These are phyloP conservation scores for Phasia obesa DNA, from an alignment of 2,888 invertebrate genomes.

Conservation along the genomic window DNA sequence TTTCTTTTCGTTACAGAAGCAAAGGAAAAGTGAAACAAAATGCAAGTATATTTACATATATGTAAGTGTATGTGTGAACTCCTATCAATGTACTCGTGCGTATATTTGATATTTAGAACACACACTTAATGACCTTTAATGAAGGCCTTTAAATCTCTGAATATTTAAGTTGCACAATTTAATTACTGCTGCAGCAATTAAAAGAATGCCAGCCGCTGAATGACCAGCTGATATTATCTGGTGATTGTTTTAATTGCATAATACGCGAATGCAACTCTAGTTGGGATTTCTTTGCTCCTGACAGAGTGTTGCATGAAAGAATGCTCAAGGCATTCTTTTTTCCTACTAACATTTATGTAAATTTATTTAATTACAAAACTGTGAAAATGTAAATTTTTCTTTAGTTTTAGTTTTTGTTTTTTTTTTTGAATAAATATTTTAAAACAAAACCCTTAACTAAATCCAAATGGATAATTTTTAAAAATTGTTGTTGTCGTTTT, in stretches of 20 bases:
- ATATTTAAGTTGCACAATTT: constrained; percentile 16
- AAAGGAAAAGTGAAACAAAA: background rate
- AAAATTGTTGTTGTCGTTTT: constrained; percentile 31
- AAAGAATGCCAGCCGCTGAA: constrained; percentile 34
- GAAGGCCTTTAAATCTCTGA: constrained; percentile 62
- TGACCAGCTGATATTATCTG: constrained; percentile 44
- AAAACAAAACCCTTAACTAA: constrained; percentile 17
- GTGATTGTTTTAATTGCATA: constrained; percentile 66
- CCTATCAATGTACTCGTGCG: too few relatives aligned
- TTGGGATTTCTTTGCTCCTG: background rate
- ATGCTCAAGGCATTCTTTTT: constrained; percentile 73
- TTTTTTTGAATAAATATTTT: constrained; percentile 36
- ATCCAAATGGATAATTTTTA: constrained; percentile 39
- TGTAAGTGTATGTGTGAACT: too few relatives aligned
- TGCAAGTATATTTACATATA: too few relatives aligned
- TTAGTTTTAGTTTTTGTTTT: constrained; percentile 1
- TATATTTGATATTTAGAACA: constrained; percentile 49
- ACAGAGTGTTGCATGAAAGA: constrained; percentile 74
- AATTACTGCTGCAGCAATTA: constrained; percentile 59
- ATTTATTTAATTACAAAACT: constrained; percentile 81
- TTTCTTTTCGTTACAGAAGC: constrained; percentile 1
- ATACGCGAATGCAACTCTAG: constrained; percentile 32
- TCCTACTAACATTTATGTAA: constrained; percentile 76
- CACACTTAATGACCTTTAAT: constrained; percentile 77
- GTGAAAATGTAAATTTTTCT: constrained; percentile 74